Evolutionary conservation across 2,888 invertebrate genomes (phyloP).

Genomic region (Lordiphosa fenestrarum): DNA sequence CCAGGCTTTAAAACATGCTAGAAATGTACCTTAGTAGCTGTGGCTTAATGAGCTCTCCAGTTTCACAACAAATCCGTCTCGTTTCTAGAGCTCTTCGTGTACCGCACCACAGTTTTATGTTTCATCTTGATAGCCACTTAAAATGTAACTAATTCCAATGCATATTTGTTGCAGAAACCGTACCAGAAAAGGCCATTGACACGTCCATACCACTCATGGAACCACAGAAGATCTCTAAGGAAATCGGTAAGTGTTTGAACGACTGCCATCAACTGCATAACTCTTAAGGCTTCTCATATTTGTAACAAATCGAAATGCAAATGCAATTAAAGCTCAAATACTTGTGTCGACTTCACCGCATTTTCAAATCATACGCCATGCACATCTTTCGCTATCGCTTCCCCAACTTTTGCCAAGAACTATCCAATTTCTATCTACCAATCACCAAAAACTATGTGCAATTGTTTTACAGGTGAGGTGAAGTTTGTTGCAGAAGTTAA

Average conservation of each 20-base stretch:
- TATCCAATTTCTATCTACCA: conserved; percentile 48
- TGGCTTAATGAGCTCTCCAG: too few relatives aligned
- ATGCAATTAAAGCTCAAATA: conserved; percentile 70
- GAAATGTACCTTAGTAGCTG: too few relatives aligned
- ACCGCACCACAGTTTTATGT: conserved; percentile 35
- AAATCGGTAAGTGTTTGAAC: conserved; percentile 43
- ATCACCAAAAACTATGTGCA: conserved; percentile 57
- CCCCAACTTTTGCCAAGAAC: conserved; percentile 30
- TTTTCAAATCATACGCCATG: conserved; percentile 33
- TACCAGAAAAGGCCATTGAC: conserved; percentile 55
- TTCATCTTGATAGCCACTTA: neutral
- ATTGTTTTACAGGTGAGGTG: conserved; percentile 66
- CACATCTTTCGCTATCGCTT: conserved; percentile 41
- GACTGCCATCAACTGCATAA: conserved; percentile 39
- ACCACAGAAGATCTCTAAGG: conserved; percentile 30
- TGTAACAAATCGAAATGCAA: conserved; percentile 25
- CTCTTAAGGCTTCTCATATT: conserved; percentile 18
- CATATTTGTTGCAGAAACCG: conserved; percentile 59
- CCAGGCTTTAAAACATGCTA: too few relatives aligned
- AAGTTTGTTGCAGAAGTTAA: conserved; percentile 56
- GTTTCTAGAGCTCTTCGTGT: too few relatives aligned
- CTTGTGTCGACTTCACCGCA: conserved; percentile 49
- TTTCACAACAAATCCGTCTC: too few relatives aligned
- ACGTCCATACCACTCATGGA: conserved; percentile 32
- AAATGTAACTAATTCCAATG: conserved; percentile 19